Percentiles rank a stretch among this genome's conserved stretches.
Evolutionary conservation across 2,888 invertebrate genomes (phyloP).

Genomic region (Oeneis ivallda): DNA sequence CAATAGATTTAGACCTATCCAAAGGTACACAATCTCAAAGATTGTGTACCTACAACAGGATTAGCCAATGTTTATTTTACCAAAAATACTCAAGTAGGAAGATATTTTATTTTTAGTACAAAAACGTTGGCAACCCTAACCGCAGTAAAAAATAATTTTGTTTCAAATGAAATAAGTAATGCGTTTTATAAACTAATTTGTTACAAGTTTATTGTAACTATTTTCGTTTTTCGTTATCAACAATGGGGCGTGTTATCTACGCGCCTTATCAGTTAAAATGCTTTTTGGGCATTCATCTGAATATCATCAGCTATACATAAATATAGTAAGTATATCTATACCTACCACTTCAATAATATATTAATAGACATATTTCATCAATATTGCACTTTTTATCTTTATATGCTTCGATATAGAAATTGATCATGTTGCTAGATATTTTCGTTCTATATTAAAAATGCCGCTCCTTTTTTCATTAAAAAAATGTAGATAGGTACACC

Average conservation of each 20-base stretch:
- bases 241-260: constrained; percentile 21
- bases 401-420: neutral
- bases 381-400: constrained; percentile 14
- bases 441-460: neutral
- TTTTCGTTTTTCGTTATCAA: constrained; percentile 22
- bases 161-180: neutral
- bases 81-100: too few species aligned
- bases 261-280: constrained; percentile 28
- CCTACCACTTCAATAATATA: neutral
- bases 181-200: neutral
- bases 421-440: neutral
- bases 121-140: too few species aligned
- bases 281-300: constrained; percentile 22
- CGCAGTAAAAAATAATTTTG: neutral
- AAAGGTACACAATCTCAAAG: too few species aligned
- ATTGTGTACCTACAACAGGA: too few species aligned
- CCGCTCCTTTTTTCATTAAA: neutral
- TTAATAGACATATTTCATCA: constrained; percentile 5
- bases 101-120: neutral
- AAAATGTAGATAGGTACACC: too few species aligned
- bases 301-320: neutral
- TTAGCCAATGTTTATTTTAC: too few species aligned
- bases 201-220: neutral
- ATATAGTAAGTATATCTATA: too few species aligned
- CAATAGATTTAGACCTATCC: too few species aligned